A percentile compares a stretch with the other conserved stretches of the same genome.
These are phyloP conservation scores for Lepidochrysops patricia DNA, from an alignment of 2,888 invertebrate species.

Conservation along the genomic window DNA sequence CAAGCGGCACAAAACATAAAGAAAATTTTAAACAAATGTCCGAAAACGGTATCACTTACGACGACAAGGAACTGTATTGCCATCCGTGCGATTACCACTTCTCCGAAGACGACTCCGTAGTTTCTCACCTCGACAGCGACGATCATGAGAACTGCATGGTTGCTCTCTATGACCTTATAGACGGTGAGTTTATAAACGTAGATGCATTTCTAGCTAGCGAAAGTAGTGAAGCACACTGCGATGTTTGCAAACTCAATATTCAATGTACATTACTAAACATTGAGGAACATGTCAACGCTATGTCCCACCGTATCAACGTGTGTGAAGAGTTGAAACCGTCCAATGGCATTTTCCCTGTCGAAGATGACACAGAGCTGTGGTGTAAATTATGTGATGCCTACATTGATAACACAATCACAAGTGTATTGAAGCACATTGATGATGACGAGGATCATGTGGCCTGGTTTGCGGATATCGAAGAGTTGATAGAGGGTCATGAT, in stretches of 20 bases:
- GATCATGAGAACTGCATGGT: constrained; percentile 48
- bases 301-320: constrained; percentile 40
- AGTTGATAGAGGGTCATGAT: constrained; percentile 37
- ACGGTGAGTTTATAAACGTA: constrained; percentile 46
- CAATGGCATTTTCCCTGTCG: constrained; percentile 45
- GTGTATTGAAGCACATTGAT: constrained; percentile 41
- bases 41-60: constrained; percentile 42
- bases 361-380: constrained; percentile 38
- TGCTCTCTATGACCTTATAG: constrained; percentile 44
- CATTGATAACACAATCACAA: constrained; percentile 40
- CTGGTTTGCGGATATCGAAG: constrained; percentile 48
- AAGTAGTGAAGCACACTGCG: constrained; percentile 41
- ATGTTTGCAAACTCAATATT: constrained; percentile 38
- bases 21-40: constrained; percentile 45
- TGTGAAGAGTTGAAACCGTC: constrained; percentile 41
- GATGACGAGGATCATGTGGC: constrained; percentile 40
- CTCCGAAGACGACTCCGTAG: constrained; percentile 38
- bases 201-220: constrained; percentile 41
- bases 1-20: constrained; percentile 47
- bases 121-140: constrained; percentile 40
- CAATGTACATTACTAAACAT: constrained; percentile 37
- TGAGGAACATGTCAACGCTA: constrained; percentile 44
- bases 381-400: constrained; percentile 45
- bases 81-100: constrained; percentile 41
- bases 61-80: constrained; percentile 38